Conservation (phyloP, 2,113 vertebrate species). For the Rhinopomastus cyanomelas region DNA sequence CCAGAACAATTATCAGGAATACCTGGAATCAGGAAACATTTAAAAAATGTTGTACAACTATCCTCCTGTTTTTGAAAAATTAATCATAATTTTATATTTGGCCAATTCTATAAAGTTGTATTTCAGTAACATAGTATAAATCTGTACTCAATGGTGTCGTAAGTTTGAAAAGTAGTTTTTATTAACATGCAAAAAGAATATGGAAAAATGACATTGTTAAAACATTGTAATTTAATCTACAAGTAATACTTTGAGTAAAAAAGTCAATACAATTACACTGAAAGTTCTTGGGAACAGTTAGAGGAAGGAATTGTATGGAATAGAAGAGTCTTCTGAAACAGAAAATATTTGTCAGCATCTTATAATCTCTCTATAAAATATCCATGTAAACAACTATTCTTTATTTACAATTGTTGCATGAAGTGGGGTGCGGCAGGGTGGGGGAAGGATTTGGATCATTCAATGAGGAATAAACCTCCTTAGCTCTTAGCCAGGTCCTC, state of each 20-base stretch:
- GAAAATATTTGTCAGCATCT: constrained; percentile 43
- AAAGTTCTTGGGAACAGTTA: constrained; percentile 15
- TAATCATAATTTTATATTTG: not conserved
- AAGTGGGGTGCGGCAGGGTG: too few species aligned
- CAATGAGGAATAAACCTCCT: too few species aligned
- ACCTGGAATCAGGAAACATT: not conserved
- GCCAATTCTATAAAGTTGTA: not conserved
- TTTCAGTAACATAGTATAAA: not conserved
- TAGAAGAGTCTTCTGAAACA: constrained; percentile 35
- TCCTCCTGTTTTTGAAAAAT: not conserved
- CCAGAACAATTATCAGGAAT: not conserved
- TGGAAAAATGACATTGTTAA: constrained; percentile 43
- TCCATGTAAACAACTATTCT: constrained; percentile 9
- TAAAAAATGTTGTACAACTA: not conserved
- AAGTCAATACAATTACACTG: constrained; percentile 44
- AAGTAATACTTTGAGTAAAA: constrained; percentile 9
- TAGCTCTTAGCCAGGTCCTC: too few species aligned
- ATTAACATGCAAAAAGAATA: constrained; percentile 62
- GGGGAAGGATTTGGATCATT: too few species aligned
- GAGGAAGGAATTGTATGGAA: constrained; percentile 12
- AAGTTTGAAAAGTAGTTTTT: constrained; percentile 66
- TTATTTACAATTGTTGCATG: constrained; percentile 59
- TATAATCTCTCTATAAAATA: constrained; percentile 15
- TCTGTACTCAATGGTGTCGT: not conserved
- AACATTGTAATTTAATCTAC: constrained; percentile 29